Base-by-base conservation (phyloP, 1,140 invertebrate species). In the Araneus ventricosus region DNA sequence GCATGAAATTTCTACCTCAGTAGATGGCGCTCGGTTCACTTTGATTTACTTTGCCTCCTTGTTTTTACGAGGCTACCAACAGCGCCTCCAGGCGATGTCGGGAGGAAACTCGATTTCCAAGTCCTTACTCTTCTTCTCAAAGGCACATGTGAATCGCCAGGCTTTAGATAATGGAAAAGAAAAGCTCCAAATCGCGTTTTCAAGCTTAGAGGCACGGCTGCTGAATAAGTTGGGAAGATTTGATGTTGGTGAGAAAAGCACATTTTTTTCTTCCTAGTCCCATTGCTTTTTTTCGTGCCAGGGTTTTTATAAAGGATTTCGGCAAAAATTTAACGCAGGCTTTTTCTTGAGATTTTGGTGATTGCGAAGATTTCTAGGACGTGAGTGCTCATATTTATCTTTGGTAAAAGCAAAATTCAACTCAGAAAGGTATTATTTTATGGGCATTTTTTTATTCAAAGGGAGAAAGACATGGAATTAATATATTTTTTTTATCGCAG, bases 101-200 rank as follows among this genome's bases (percentile, higher is more conserved):
- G 34, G 85, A 39, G 24, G 85, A 87, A 87, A 87, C 85, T 61
- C 85, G 59, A 87, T 87, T 87, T 59, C 85, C 45, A 63, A 30
- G 59, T 24, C 34, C 52, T 63, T 87, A 84, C 82, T 87, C 85
- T 87, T 87, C 45, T 87, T 84, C 82, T 41, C 8, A 27, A 45
- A 67, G 63, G 87, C 87, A 88, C 87, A 88, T 88, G 61, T 70
- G 87, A 88, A 88, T 88, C 87, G 87, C 87, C 10, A 17, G 61
- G 87, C 85, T 88, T 88, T 75, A 37, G 87, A 75, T 88, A 88
- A 88, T 88, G 87, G 87, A 88, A 88, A 88, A 88, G 87, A 75
- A 86, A 88, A 88, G 61, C 87, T 59, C 67, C 41, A 88, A 88
- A 88, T 88, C 63, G 87, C 87, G 87, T 88, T 88, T 88, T 88